Evolutionary conservation across 2,888 invertebrate species (phyloP), one percentile per base, ranked within the genome.

Genomic region (Itoplectis maculator): DNA sequence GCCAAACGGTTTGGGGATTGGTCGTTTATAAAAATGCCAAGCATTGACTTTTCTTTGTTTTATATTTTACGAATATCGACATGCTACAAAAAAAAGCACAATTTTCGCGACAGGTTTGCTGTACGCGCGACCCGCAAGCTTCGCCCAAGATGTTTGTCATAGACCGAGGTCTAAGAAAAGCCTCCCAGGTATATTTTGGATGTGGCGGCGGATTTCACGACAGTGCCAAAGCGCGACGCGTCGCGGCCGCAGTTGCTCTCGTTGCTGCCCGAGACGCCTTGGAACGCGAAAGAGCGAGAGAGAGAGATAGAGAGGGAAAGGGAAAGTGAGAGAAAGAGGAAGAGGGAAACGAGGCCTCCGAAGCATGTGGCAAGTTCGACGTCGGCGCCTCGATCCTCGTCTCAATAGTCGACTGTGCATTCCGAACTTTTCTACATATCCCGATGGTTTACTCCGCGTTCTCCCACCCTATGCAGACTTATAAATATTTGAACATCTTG

Each of bases 131-230:
- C 35, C n/a, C 20, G 40, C n/a, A 29, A 56, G 59, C 66, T 73
- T 42, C 35, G 56, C 49, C 68, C 80, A 73, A 81, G 78, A 61
- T 47, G 83, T 82, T 85, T 82, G 79, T 86, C 86, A 85, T 84
- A 83, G 74, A 81, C 79, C 82, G 80, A 63, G 79, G 86, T 82
- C 86, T 86, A 87, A 87, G 84, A 87, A 87, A 87, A 87, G 86
- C 86, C 78, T 85, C 59, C 61, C 83, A 83, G 81, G 69, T 81
- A 79, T 84, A 81, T 85, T 86, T 82, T 77, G 83, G 85, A 85
- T 86, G 54, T 68, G 81, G 29, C 73, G 83, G 81, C 70, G 81
- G 83, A 81, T 86, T 87, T 85, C 81, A 74, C 74, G 83, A 79
- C 73, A 66, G 84, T 76, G 80, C 84, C 81, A 73, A 79, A 72